These are phyloP conservation scores for Xestia sexstrigata DNA, from an alignment of 2,888 invertebrate genomes.

Conservation along the genomic window DNA sequence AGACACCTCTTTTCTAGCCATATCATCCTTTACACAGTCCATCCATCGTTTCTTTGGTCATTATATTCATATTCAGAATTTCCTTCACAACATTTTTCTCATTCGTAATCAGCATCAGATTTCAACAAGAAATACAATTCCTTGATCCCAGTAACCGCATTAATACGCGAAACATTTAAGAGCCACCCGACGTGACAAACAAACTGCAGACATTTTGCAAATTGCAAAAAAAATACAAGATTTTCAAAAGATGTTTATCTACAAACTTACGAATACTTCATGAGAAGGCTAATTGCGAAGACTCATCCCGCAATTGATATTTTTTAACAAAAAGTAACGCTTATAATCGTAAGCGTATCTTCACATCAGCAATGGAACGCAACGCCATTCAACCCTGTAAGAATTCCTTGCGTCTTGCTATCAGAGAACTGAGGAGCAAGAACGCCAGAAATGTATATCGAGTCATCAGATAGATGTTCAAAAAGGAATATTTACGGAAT, in stretches of 20 bases:
- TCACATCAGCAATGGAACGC: slow-evolving; percentile 58
- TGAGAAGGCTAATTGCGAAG: slow-evolving; percentile 56
- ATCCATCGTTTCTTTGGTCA: too few relatives aligned
- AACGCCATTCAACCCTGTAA: slow-evolving; percentile 36
- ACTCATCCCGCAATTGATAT: slow-evolving; percentile 60
- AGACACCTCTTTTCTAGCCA: too few relatives aligned
- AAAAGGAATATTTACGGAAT: slow-evolving; percentile 59
- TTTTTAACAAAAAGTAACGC: slow-evolving; percentile 60
- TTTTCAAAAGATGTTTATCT: slow-evolving; percentile 57
- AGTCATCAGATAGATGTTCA: slow-evolving; percentile 59
- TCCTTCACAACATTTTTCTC: too few relatives aligned
- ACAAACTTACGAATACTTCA: slow-evolving; percentile 52
- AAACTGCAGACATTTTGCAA: slow-evolving; percentile 48
- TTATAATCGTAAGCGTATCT: slow-evolving; percentile 63
- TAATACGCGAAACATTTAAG: slow-evolving; percentile 55
- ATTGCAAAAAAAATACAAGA: slow-evolving; percentile 26
- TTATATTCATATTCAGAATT: too few relatives aligned
- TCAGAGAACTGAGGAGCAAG: slow-evolving; percentile 36
- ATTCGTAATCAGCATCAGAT: slow-evolving; percentile 11
- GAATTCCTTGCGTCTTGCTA: slow-evolving; percentile 54
- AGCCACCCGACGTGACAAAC: slow-evolving; percentile 44
- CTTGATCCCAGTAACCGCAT: slow-evolving; percentile 5
- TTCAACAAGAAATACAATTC: slow-evolving; percentile 19
- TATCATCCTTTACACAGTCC: too few relatives aligned
- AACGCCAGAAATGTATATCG: slow-evolving; percentile 56